phyloP scores from a whole-genome alignment of 2,888 invertebrate species.

The Noctua janthina region DNA sequence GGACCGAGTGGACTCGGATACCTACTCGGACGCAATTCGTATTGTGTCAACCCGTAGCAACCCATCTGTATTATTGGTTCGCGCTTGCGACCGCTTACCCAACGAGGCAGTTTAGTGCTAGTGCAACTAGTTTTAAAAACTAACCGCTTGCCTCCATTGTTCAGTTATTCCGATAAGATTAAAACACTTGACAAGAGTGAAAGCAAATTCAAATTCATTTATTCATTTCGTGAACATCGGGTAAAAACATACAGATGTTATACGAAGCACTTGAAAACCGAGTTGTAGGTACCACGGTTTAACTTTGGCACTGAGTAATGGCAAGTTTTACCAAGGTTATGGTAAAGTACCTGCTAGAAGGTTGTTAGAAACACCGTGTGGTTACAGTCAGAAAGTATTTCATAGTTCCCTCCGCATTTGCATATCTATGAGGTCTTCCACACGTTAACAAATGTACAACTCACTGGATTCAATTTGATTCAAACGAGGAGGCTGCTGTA shows the following conservation, averaged over 20 bases:
- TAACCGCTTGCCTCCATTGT: not conserved
- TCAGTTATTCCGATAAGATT: slow-evolving; percentile 18
- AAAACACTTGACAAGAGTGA: slow-evolving; percentile 16
- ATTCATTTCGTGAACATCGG: no score
- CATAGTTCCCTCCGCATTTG: no score
- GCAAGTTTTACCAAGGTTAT: not conserved
- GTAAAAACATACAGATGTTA: no score
- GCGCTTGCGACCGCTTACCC: no score
- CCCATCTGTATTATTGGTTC: no score
- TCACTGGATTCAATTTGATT: not conserved
- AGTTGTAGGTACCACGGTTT: slow-evolving; percentile 8
- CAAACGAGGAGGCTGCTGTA: not conserved
- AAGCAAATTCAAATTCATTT: no score
- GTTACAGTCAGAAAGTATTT: not conserved
- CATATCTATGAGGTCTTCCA: no score
- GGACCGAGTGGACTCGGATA: no score
- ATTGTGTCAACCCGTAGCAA: no score
- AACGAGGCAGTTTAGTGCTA: not conserved
- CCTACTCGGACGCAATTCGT: no score
- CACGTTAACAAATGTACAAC: not conserved
- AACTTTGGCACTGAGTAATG: not conserved
- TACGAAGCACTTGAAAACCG: slow-evolving; percentile 1
- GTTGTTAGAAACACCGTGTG: not conserved
- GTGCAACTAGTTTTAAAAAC: not conserved
- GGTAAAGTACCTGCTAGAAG: not conserved